phyloP scores from a whole-genome alignment of 2,113 vertebrate species.

The Leptocoma aspasia region DNA sequence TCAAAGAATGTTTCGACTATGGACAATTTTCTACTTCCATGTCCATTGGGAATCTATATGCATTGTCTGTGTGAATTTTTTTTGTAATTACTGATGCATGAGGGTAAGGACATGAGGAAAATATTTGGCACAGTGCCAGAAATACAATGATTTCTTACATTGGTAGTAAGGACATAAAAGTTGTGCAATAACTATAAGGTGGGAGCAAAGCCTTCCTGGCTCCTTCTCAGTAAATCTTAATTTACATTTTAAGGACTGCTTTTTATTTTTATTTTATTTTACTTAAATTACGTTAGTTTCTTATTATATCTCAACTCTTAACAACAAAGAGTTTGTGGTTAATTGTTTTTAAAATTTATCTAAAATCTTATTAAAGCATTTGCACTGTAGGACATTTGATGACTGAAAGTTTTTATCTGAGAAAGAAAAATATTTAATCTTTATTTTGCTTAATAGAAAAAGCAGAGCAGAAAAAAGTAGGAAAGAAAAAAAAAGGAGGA shows the following conservation, averaged over 20 bases:
- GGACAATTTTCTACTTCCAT: not conserved
- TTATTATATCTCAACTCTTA: not conserved
- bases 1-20: not conserved
- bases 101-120: not conserved
- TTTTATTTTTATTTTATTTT: not conserved
- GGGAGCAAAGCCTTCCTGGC: accelerated
- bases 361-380: not conserved
- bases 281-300: not conserved
- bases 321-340: not conserved
- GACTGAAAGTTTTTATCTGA: not conserved
- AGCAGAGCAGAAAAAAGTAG: constrained; percentile 65
- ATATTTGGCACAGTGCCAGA: not conserved
- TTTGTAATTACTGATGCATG: not conserved
- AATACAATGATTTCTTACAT: not conserved
- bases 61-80: not conserved
- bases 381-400: not conserved
- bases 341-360: not conserved
- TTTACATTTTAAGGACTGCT: not conserved
- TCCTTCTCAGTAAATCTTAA: not conserved
- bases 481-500: constrained; percentile 72
- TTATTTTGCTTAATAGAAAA: constrained; percentile 65
- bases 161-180: not conserved
- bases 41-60: not conserved
- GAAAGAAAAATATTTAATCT: not conserved
- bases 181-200: not conserved